Evolutionary conservation across 1,140 invertebrate species (phyloP), one percentile per base, ranked within the genome.

Genomic region (Aphelinus certus): DNA sequence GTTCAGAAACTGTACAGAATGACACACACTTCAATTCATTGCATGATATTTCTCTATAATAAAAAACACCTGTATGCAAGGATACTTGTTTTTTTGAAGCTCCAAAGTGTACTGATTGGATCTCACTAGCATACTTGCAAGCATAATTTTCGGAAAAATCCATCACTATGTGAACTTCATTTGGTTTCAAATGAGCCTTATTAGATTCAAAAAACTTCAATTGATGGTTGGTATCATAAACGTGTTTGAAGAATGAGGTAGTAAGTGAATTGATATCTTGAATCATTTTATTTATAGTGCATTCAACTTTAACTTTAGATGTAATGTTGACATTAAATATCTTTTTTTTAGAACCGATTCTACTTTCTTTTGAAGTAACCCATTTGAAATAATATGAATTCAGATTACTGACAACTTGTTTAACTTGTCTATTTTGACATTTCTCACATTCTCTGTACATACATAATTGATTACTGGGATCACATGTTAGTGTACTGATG

Each of bases 61-160:
- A 74, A 82, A 78, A 78, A 53, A 80, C 81, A 5, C 82, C 84
- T 74, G 83, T 85, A 77, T 87, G 84, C 45, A 86, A 78, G 46
- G 79, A 76, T 71, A 83, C 72, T 75, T 86, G 83, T 47, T 76
- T 73, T 67, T 80, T 81, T 6, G 77, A 82, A 10, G 68, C 79
- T 42, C 82, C 80, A 73, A 86, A 86, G 71, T 83, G 81, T 10
- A 77, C 76, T 46, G 78, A 76, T 77, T 87, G 83, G n/a, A 86
- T 82, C 80, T 84, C 81, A 61, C 77, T 76, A 55, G 74, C 67
- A 75, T 84, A 84, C 76, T 86, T 85, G 46, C 77, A 81, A 42
- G 62, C 73, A 74, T 81, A 84, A 73, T 86, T 86, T 73, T 86
- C 79, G 9, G 79, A 79, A 75, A 86, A 86, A 73, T 85, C 83